Evolutionary conservation across 2,797 vertebrate species (phyloP), one percentile per base, ranked within the genome.

Genomic region (Poecile montanus): DNA sequence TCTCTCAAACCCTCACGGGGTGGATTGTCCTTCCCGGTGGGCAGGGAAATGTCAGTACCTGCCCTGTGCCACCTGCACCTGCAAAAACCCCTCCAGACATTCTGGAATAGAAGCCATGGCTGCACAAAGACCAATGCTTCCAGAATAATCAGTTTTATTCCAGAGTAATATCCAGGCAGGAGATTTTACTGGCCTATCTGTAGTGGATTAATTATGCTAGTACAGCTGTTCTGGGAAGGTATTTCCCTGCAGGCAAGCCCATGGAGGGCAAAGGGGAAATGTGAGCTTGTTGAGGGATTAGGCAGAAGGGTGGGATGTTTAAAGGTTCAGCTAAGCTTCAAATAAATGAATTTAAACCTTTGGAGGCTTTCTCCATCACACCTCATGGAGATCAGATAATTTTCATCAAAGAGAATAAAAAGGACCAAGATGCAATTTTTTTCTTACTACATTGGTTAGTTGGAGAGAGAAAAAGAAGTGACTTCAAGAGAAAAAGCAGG

Each of bases 291-390:
- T 71, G 70, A 94, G 68, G 77, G 81, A 92, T 93, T 88, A 88
- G 50, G 70, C 80, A 84, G 79, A 75, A 91, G 83, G 47, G 80
- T 90, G 91, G 67, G 85, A 83, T 4, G 14, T 91, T 76, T 66
- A 66, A 85, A 95, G 81, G 88, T 95, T 94, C 82, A 93, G 75
- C 58, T 93, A 63, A 72, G 21, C 86, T 94, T 95, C 93, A 94
- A 4, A 88, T 81, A 86, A 92, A 86, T 85, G 45, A 89, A 65
- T 40, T 81, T 42, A 91, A 93, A 92, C 38, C 74, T 94, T 91
- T 67, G 61, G 85, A 74, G 74, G 57, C 68, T 94, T 93, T 90
- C 38, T 32, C n/a, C 22, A n/a, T 80, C 0, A 0, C 7, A 60
- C 72, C 40, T 95, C 19, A 13, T 51, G 48, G 72, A 86, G 73